phyloP scores from a whole-genome alignment of 2,113 vertebrate genomes.

The Garra rufa region DNA sequence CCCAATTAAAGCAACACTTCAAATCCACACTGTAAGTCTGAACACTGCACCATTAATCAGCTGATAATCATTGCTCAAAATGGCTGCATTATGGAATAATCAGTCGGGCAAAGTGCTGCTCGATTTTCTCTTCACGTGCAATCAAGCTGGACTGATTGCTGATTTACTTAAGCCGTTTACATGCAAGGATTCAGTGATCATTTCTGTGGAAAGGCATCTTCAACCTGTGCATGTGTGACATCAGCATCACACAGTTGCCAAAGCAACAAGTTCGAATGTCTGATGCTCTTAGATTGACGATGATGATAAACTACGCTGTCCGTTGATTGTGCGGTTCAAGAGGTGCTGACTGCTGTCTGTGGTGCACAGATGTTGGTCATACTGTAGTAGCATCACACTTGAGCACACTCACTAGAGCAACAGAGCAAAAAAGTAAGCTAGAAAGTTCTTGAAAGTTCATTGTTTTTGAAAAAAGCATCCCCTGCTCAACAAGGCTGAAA shows the following conservation, averaged over 20 bases:
- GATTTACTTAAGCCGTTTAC: not conserved
- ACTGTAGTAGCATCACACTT: not conserved
- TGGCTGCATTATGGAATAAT: not conserved
- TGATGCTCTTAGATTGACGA: not conserved
- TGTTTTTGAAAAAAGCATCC: too few relatives aligned
- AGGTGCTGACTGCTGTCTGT: not conserved
- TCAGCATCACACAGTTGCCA: constrained; percentile 34
- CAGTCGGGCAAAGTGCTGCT: not conserved
- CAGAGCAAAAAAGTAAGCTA: not conserved
- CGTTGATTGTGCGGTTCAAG: not conserved
- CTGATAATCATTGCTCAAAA: constrained; percentile 4
- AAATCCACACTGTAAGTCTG: not conserved
- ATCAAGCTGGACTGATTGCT: constrained; percentile 3
- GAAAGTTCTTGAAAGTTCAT: too few relatives aligned
- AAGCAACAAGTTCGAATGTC: not conserved
- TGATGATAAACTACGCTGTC: not conserved
- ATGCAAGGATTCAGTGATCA: not conserved
- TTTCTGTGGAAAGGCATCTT: not conserved
- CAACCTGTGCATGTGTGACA: constrained; percentile 1
- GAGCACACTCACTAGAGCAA: not conserved
- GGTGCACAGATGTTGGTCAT: not conserved
- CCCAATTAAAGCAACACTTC: not conserved
- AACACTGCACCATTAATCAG: constrained; percentile 2
- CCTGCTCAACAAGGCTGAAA: too few relatives aligned
- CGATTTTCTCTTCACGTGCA: not conserved